Conservation (phyloP, 2,888 invertebrate genomes). For the Galerucella calmariensis region DNA sequence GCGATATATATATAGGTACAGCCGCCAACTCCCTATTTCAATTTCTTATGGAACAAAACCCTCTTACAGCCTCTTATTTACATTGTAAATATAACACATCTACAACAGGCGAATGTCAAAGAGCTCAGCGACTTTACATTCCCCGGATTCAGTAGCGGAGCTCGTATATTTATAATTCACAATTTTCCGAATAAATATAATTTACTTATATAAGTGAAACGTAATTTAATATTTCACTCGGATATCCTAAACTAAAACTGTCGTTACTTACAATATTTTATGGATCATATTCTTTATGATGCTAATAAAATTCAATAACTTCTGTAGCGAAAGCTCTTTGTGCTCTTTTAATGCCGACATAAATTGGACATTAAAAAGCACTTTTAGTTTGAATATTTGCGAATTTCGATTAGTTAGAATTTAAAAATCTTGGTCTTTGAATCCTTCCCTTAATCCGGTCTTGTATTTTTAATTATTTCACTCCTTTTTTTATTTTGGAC, state of each 20-base stretch:
- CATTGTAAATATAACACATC: constrained; percentile 30
- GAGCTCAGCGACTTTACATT: constrained; percentile 6
- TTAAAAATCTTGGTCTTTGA: no score
- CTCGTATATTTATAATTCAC: background rate
- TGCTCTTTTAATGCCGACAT: background rate
- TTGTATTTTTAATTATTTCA: no score
- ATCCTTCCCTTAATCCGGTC: no score
- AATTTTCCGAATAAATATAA: background rate
- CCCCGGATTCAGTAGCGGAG: background rate
- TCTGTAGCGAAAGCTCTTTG: background rate
- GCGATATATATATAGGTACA: constrained; percentile 6
- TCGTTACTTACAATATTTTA: background rate
- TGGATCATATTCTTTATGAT: constrained; percentile 3
- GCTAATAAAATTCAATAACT: background rate
- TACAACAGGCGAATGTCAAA: constrained; percentile 23
- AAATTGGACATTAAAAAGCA: background rate
- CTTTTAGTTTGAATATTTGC: no score
- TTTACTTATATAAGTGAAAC: background rate
- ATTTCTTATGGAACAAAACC: constrained; percentile 27
- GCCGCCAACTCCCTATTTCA: constrained; percentile 16
- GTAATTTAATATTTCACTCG: no score
- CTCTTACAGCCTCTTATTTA: constrained; percentile 25
- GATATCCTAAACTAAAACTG: no score
- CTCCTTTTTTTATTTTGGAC: background rate
- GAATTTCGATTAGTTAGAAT: no score